phyloP scores from a whole-genome alignment of 2,113 vertebrate genomes.

The Tiliqua scincoides region DNA sequence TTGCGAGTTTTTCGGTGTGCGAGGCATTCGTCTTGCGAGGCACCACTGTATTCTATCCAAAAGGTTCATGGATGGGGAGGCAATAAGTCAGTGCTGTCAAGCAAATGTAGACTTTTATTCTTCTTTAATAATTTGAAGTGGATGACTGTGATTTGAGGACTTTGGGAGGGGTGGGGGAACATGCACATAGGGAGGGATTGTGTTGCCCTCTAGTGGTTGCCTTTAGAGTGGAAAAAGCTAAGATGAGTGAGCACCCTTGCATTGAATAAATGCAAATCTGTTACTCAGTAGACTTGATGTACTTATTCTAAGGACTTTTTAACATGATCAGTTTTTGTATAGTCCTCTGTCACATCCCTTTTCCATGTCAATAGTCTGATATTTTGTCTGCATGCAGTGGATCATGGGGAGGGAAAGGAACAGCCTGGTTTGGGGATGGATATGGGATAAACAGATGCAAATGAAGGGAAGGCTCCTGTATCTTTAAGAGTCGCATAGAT shows the following conservation, averaged over 20 bases:
- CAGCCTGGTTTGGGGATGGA: not conserved
- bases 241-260: not conserved
- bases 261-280: not conserved
- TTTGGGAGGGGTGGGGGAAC: not conserved
- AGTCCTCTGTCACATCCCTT: not conserved
- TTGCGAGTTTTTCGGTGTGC: too few species aligned
- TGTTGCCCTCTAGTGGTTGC: conserved; percentile 24
- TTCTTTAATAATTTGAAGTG: not conserved
- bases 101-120: not conserved
- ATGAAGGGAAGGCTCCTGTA: not conserved
- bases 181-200: not conserved
- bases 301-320: not conserved
- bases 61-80: not conserved
- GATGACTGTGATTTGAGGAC: not conserved
- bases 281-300: not conserved
- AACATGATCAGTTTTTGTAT: not conserved
- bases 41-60: too few species aligned
- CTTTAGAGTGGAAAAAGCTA: not conserved
- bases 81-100: not conserved
- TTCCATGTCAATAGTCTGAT: not conserved
- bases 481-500: not conserved
- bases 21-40: too few species aligned
- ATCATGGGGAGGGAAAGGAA: not conserved
- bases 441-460: not conserved
- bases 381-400: not conserved